Percentiles rank a stretch among this genome's conserved stretches.
Evolutionary conservation across 1,140 invertebrate genomes (phyloP).

Genomic region (Zaprionus davidi): DNA sequence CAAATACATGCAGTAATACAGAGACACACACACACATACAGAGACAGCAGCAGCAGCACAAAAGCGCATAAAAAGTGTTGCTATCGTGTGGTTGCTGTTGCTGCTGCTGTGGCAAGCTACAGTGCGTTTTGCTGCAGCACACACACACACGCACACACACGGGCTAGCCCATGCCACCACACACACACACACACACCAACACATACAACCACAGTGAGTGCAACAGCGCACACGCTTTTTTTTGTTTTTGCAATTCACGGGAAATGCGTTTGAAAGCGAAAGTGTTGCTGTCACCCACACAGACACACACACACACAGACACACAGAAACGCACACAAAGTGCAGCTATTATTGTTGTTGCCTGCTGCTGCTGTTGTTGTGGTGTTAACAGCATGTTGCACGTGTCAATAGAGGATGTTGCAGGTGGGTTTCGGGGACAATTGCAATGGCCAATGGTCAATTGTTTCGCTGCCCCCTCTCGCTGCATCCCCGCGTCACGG

Average conservation of each 20-base stretch:
- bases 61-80: constrained; percentile 74
- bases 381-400: constrained; percentile 81
- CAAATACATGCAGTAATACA: constrained; percentile 36
- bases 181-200: constrained; percentile 25
- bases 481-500: background rate
- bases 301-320: constrained; percentile 14
- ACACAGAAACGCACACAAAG: background rate
- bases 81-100: constrained; percentile 61
- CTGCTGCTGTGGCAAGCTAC: constrained; percentile 65
- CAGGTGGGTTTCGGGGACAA: constrained; percentile 54
- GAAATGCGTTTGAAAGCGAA: constrained; percentile 78
- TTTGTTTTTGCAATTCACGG: constrained; percentile 72
- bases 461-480: background rate
- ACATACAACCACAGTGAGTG: constrained; percentile 13
- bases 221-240: constrained; percentile 53
- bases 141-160: constrained; percentile 19
- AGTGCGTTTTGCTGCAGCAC: constrained; percentile 70
- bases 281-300: constrained; percentile 68
- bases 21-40: constrained; percentile 39
- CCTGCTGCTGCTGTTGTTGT: constrained; percentile 39
- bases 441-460: constrained; percentile 41
- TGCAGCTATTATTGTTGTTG: constrained; percentile 35
- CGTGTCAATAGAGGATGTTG: constrained; percentile 75
- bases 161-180: constrained; percentile 8
- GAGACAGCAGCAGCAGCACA: constrained; percentile 33